Conservation (phyloP, 2,113 vertebrate genomes). For the Anolis sagrei region DNA sequence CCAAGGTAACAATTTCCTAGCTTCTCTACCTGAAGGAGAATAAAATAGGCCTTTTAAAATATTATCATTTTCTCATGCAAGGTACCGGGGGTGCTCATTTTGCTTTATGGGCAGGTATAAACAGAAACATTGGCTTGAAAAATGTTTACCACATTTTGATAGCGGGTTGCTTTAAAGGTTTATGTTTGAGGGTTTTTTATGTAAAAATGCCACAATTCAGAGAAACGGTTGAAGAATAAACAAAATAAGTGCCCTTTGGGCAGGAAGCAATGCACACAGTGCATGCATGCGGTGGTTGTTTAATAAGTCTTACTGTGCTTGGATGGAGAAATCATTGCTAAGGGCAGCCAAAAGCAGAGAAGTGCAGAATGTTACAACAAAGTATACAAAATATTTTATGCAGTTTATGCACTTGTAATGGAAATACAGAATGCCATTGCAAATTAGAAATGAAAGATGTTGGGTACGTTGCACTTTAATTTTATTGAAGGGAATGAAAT, state of each 20-base stretch:
- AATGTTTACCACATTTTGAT: conserved; percentile 28
- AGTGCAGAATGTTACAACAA: not conserved
- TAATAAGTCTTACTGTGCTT: conserved; percentile 6
- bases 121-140: conserved; percentile 29
- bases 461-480: not conserved
- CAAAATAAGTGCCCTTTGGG: conserved; percentile 8
- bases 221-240: conserved; percentile 17
- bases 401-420: not conserved
- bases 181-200: conserved; percentile 28
- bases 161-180: conserved; percentile 16
- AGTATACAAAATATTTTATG: not conserved
- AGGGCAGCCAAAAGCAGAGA: not conserved
- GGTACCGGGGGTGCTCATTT: conserved; percentile 12
- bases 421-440: not conserved
- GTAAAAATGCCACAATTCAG: conserved; percentile 6
- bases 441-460: conserved; percentile 12
- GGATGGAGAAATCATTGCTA: not conserved
- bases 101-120: conserved; percentile 32
- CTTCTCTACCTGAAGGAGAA: conserved; percentile 2
- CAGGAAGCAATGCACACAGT: conserved; percentile 6
- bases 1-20: conserved; percentile 18
- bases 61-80: conserved; percentile 8
- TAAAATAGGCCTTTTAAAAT: conserved; percentile 15
- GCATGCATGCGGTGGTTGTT: not conserved
- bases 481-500: not conserved